Base-by-base conservation (phyloP, 2,888 invertebrate genomes). In the Pecten maximus region DNA sequence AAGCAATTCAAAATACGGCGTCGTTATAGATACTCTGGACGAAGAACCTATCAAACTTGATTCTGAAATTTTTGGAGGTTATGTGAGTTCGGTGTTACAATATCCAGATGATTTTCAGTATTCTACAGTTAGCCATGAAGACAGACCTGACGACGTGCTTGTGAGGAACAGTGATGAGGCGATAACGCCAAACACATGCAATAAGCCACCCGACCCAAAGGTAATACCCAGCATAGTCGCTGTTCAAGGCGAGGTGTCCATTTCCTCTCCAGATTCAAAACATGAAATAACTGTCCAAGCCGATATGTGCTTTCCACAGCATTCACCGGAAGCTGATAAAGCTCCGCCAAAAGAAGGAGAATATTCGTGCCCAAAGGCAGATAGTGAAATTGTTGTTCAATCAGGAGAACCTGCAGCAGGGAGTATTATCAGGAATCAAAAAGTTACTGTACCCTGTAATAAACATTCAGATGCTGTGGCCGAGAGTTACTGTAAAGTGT, bases 21-120 rank as follows among this genome's bases (percentile, higher is more conserved):
- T 12, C 0, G 28, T 15, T 74, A 74, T 74, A 74, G 74, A 74
- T 74, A 74, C 28, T 28, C 1, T 74, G 19, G 74, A 74, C 35
- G 28, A 74, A 28, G 60, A 60, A 60, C n/a, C 8, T 35, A 35
- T 28, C 15, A 74, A 74, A 74, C 74, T 74, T 35, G 74, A 74
- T 74, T 74, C 74, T 12, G 74, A 74, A 28, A 28, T 74, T 12
- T 74, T 74, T 74, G 74, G 74, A 74, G 74, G 74, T 28, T 74
- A 74, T 35, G 74, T 74, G 8, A 74, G 74, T 35, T 74, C 74
- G 8, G 74, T 74, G 10, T 74, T 74, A 35, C 74, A 74, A 35
- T 74, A 74, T 74, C 28, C 74, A 74, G 35, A 74, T 23, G 35
- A 6, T 15, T 12, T 28, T 35, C 74, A 74, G 15, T 74, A 10